Percentiles rank a stretch among this genome's conserved stretches.
These are phyloP conservation scores for Dolichallabes microphthalmus DNA, from an alignment of 2,113 vertebrate species.

Conservation along the genomic window DNA sequence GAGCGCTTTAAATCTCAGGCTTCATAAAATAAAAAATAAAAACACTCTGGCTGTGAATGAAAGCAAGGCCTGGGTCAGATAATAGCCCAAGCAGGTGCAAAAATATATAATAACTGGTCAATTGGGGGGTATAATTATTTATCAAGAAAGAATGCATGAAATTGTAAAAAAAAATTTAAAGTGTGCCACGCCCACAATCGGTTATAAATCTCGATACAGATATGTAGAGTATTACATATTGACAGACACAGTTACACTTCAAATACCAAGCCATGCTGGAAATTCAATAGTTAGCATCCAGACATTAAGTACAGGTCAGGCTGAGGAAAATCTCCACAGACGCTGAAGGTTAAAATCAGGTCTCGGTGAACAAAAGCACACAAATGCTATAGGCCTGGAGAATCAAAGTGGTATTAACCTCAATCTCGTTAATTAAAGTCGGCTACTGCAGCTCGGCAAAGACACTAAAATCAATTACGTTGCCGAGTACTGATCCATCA, in stretches of 20 bases:
- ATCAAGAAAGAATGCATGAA: neutral
- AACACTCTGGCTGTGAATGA: no score
- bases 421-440: conserved; percentile 48
- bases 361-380: conserved; percentile 23
- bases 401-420: conserved; percentile 42
- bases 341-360: conserved; percentile 9
- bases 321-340: conserved; percentile 12
- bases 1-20: no score
- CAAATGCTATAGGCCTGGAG: conserved; percentile 26
- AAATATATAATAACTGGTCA: neutral
- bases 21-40: no score
- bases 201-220: neutral
- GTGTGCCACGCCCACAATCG: neutral
- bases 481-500: conserved; percentile 58
- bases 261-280: neutral
- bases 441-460: conserved; percentile 63
- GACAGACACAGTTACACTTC: neutral
- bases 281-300: conserved; percentile 16
- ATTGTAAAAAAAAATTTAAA: neutral
- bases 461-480: conserved; percentile 71
- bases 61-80: neutral
- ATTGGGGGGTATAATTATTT: no score
- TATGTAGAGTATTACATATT: neutral
- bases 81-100: neutral
- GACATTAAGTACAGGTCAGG: neutral